Percentiles rank a stretch among this genome's conserved stretches.
These are phyloP conservation scores for Pipistrellus nathusii DNA, from an alignment of 2,797 vertebrate species.

Conservation along the genomic window DNA sequence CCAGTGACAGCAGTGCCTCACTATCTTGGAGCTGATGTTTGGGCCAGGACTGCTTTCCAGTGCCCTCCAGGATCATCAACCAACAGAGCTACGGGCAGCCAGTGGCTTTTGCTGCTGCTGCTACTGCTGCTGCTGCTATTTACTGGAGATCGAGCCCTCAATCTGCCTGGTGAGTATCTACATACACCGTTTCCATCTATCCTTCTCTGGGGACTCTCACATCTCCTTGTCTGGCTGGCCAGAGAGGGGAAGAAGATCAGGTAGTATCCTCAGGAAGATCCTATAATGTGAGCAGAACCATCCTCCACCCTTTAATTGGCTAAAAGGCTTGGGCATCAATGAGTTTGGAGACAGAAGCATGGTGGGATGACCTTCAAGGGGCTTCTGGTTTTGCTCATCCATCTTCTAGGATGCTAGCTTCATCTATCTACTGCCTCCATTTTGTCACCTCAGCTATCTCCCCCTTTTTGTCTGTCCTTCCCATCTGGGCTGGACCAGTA, in stretches of 20 bases:
- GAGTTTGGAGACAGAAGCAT: not conserved
- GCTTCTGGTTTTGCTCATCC: not conserved
- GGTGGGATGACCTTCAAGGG: not conserved
- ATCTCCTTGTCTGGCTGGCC: not conserved
- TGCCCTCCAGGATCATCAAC: not conserved
- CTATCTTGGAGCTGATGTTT: not conserved
- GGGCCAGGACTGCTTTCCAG: not conserved
- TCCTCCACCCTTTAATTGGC: not conserved
- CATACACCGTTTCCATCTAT: not conserved
- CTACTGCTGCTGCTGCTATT: constrained; percentile 42
- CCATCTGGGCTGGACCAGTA: not conserved
- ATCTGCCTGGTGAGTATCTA: constrained; percentile 38
- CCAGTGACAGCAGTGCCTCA: not conserved
- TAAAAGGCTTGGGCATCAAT: not conserved
- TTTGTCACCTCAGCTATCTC: not conserved
- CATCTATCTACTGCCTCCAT: not conserved
- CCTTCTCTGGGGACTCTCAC: not conserved
- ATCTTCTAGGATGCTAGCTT: not conserved
- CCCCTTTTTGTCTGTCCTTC: constrained; percentile 8
- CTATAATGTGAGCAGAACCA: not conserved
- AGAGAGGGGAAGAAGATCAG: not conserved
- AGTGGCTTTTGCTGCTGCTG: not conserved
- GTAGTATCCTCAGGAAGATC: not conserved
- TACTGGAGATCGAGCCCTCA: not conserved
- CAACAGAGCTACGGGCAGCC: not conserved